Percentiles rank a stretch among this genome's conserved stretches.
Evolutionary conservation across 2,797 vertebrate species (phyloP).

Genomic region (Eurystomus glaucurus): DNA sequence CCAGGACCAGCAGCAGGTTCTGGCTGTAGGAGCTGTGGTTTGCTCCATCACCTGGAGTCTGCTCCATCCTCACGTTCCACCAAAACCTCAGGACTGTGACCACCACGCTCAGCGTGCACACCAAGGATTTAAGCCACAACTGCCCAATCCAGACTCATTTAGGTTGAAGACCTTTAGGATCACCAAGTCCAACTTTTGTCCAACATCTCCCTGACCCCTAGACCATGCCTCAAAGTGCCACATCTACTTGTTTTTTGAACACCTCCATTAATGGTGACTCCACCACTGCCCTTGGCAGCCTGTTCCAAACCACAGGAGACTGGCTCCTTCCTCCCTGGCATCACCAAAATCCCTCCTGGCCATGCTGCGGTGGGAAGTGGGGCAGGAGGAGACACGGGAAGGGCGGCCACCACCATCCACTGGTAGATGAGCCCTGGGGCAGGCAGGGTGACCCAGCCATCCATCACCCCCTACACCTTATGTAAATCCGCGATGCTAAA

Average conservation of each 20-base stretch:
- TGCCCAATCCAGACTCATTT: background rate
- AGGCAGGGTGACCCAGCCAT: conserved; percentile 29
- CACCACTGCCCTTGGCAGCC: no score
- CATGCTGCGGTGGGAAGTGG: rapidly evolving
- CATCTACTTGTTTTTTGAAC: no score
- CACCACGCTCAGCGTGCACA: rapidly evolving
- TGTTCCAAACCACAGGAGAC: rapidly evolving
- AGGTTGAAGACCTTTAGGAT: no score
- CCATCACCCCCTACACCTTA: conserved; percentile 52
- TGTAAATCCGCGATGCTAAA: conserved; percentile 76
- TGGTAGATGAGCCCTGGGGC: background rate
- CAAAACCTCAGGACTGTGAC: background rate
- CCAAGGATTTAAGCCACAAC: rapidly evolving
- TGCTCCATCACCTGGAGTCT: background rate
- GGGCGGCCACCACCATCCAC: background rate
- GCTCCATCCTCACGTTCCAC: background rate
- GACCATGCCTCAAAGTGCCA: no score
- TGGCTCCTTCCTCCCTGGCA: background rate
- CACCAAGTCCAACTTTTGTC: no score
- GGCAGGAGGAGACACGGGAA: rapidly evolving
- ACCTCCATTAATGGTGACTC: no score
- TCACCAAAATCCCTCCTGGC: rapidly evolving
- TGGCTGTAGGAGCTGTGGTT: background rate
- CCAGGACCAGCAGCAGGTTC: background rate
- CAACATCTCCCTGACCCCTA: no score